Percentiles rank a stretch among this genome's conserved stretches.
Conservation (phyloP, 53 echinoderm and acorn worm genomes). For the Echinarachnius parma region DNA sequence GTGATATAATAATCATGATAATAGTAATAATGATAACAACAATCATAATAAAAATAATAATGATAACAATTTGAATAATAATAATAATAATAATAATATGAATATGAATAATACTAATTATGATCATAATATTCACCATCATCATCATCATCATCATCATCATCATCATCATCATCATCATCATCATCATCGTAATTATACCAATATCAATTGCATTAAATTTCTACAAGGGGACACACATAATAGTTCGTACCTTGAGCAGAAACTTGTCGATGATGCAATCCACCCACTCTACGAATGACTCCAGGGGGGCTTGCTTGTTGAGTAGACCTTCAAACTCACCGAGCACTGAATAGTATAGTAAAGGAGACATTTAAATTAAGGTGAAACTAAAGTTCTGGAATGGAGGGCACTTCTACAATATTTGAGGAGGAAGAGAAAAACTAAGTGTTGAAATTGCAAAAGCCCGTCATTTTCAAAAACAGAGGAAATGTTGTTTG, state of each 20-base stretch:
- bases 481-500: too few relatives aligned
- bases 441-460: too few relatives aligned
- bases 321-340: slow-evolving; percentile 69
- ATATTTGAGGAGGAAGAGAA: too few relatives aligned
- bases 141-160: slow-evolving; percentile 50
- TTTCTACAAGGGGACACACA: not conserved
- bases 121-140: slow-evolving; percentile 2
- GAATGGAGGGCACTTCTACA: too few relatives aligned
- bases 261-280: slow-evolving; percentile 62
- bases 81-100: too few relatives aligned
- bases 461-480: too few relatives aligned
- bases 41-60: too few relatives aligned
- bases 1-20: too few relatives aligned
- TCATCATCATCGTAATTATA: slow-evolving; percentile 6
- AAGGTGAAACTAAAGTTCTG: too few relatives aligned
- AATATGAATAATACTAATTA: too few relatives aligned
- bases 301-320: slow-evolving; percentile 81
- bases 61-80: too few relatives aligned
- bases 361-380: not conserved
- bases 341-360: slow-evolving; percentile 44
- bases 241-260: slow-evolving; percentile 54
- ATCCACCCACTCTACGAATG: slow-evolving; percentile 79
- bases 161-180: slow-evolving; percentile 46
- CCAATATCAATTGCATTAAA: not conserved
- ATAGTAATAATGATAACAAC: too few relatives aligned